Base-by-base conservation (phyloP, 2,797 vertebrate genomes). In the Gymnothorax javanicus region DNA sequence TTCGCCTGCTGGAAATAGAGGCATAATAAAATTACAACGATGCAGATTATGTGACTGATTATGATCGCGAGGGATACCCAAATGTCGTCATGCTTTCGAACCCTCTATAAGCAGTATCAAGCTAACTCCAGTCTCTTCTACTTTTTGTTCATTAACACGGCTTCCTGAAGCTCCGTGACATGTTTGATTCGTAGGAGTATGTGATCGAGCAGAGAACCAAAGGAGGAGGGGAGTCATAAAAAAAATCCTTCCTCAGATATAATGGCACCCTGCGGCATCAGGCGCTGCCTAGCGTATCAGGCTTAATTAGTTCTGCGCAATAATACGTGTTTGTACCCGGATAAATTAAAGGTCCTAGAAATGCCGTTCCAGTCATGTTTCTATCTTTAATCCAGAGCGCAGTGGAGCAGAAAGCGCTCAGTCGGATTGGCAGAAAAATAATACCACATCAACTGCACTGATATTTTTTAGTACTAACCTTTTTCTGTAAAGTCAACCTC, bases 71-170 rank as follows among this genome's bases (percentile, higher is more conserved):
- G 79, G 69, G 87, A 87, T 81, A 85, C 79, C 58, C 81, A 89
- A 93, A 91, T 88, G 89, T 6, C 88, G 86, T 81, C 58, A 87
- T n/a, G 87, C 89, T 89, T 87, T 89, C 90, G 90, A 89, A 88
- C 71, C 62, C 13, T 86, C 86, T 90, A 81, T 87, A 89, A 92
- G 90, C 88, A 90, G 79, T 84, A 69, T 89, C 90, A 87, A 90
- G 87, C n/a, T 62, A 82, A 77, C 89, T 91, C 90, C 83, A 87
- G 23, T 87, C 86, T 87, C 43, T 52, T 33, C 50, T 87, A 88
- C 89, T 91, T 93, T 92, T 87, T 82, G 90, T 91, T 91, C 88
- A 90, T 91, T 88, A 90, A 88, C 87, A 7, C 52, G 59, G 81
- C 89, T 92, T 92, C 92, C 89, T 5, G 64, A 91, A 89, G 91